Base-by-base conservation (phyloP, 2,113 vertebrate genomes). In the Urocynchramus pylzowi region DNA sequence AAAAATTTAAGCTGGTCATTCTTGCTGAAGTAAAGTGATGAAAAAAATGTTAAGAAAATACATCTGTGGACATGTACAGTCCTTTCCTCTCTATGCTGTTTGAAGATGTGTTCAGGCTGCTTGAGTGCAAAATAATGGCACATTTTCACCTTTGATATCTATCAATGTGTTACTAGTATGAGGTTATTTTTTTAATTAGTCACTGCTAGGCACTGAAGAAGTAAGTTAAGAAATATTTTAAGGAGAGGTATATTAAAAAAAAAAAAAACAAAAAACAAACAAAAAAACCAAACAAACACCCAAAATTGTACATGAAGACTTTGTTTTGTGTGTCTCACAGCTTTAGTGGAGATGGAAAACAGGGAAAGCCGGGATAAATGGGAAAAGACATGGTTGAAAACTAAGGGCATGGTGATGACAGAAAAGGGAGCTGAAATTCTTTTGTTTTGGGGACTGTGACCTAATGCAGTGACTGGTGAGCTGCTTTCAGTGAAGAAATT, bases 1-100 rank as follows among this genome's bases (percentile, higher is more conserved):
- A 93, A 89, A 95, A 95, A 89, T 85, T 78, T 64, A 89, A 92
- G 52, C 64, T 93, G 70, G 54, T 84, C 81, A 65, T 91, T 95
- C 84, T 85, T 73, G 67, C 81, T 85, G 93, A 95, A 96, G 57
- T 75, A 93, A 94, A 91, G 54, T 27, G 76, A 77, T 80, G 53
- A 63, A 81, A 70, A 91, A 85, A 84, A 35, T 15, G 33, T 64
- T 91, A 92, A 86, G 85, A 75, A 83, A 90, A 78, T 79, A 49
- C 19, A 39, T 90, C 80, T 87, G 54, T 77, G 90, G 90, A 84
- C 35, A 86, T 92, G 90, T 41, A 13, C 47, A 86, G 39, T 56
- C 57, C 22, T 94, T 79, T 91, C 44, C 81, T 95, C 16, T 91
- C 0, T 61, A 3, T 83, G 79, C 69, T 78, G 10, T 90, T 83